Conservation (phyloP, 2,888 invertebrate genomes). For the Macaria notata region DNA sequence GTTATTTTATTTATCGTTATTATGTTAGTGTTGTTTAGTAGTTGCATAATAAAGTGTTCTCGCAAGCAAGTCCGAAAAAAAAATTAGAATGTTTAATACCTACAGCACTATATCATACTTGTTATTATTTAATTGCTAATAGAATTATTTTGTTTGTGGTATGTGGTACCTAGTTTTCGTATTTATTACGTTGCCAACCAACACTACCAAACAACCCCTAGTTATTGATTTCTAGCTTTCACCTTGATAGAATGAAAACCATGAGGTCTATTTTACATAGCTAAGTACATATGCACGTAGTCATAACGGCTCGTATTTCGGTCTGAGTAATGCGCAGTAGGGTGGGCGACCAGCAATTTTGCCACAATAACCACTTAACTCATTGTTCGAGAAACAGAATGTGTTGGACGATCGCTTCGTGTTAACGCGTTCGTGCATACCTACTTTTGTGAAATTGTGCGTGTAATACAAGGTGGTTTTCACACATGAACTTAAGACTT, state of each 20-base stretch:
- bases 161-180: no score
- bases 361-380: constrained; percentile 44
- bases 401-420: constrained; percentile 46
- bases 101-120: no score
- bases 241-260: constrained; percentile 42
- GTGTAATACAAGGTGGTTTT: constrained; percentile 8
- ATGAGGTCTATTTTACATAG: constrained; percentile 39
- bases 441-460: constrained; percentile 8
- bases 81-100: no score
- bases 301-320: constrained; percentile 1
- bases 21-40: no score
- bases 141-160: no score
- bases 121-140: no score
- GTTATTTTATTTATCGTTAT: no score
- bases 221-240: constrained; percentile 31
- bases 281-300: constrained; percentile 9
- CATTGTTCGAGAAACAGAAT: constrained; percentile 60
- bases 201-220: neutral
- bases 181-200: constrained; percentile 9
- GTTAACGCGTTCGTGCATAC: constrained; percentile 26
- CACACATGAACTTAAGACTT: constrained; percentile 1
- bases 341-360: constrained; percentile 60
- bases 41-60: no score
- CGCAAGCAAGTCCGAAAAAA: no score
- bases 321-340: constrained; percentile 45